These are phyloP conservation scores for Chaetorhynchus papuensis DNA, from an alignment of 2,113 vertebrate genomes.

Conservation along the genomic window DNA sequence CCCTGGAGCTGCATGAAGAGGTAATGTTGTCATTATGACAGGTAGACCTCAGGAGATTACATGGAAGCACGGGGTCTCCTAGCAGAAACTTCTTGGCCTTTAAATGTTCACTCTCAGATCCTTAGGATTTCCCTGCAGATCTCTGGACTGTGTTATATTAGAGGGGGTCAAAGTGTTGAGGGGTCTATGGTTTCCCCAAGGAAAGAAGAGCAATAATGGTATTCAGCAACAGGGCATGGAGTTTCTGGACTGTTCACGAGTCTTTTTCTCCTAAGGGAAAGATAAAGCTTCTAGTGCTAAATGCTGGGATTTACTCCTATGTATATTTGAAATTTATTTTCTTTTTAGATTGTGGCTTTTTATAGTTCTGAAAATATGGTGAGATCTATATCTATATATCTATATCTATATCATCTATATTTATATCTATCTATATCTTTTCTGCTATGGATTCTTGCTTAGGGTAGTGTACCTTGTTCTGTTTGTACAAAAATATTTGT, in stretches of 20 bases:
- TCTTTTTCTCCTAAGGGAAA: not conserved
- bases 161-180: not conserved
- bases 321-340: not conserved
- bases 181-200: not conserved
- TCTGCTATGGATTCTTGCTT: not conserved
- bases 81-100: constrained; percentile 38
- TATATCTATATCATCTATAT: not conserved
- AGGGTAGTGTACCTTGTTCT: not conserved
- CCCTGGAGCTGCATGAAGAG: constrained; percentile 36
- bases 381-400: not conserved
- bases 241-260: not conserved
- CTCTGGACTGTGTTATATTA: not conserved
- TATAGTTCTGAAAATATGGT: not conserved
- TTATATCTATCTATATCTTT: not conserved
- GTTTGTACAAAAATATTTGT: not conserved
- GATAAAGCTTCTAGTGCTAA: not conserved
- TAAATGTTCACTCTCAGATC: not conserved
- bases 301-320: not conserved
- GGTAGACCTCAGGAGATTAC: constrained; percentile 16
- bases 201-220: not conserved
- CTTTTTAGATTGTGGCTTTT: not conserved
- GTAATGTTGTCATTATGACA: constrained; percentile 49
- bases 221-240: not conserved
- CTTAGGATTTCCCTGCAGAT: constrained; percentile 26
- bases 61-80: not conserved